Evolutionary conservation across 37 sponge, comb jelly and placozoan species (phyloP).

Genomic region (Ephydatia muelleri): DNA sequence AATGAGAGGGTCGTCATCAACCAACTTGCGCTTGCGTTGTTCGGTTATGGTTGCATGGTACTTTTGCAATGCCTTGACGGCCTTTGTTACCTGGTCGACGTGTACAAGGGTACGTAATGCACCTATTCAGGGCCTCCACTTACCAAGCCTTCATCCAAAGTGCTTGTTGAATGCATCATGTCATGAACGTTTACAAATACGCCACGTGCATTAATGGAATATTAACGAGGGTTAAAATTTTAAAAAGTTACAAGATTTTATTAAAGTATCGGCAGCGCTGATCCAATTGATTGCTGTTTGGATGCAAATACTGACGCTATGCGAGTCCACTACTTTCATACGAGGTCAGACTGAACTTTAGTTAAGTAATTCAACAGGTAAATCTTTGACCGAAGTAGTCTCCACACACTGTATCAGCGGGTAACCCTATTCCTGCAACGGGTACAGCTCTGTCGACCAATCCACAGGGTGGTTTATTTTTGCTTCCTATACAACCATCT

Average conservation of each 20-base stretch:
- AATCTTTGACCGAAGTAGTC: constrained; percentile 18
- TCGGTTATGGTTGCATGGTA: constrained; percentile 26
- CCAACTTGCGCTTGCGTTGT: constrained; percentile 33
- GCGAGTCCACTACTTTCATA: too few relatives aligned
- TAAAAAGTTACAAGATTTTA: too few relatives aligned
- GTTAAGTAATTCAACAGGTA: too few relatives aligned
- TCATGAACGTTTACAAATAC: neutral
- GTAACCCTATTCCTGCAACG: constrained; percentile 42
- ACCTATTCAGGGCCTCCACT: neutral
- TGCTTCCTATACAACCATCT: too few relatives aligned
- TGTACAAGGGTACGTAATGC: neutral
- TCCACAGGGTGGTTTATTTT: too few relatives aligned
- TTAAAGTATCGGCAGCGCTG: too few relatives aligned
- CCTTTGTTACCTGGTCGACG: constrained; percentile 52
- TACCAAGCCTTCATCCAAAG: constrained; percentile 6
- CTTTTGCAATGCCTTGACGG: constrained; percentile 66
- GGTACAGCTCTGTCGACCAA: constrained; percentile 43
- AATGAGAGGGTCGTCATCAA: constrained; percentile 53
- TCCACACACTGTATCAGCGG: constrained; percentile 13
- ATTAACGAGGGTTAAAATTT: neutral
- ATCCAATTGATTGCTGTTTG: too few relatives aligned
- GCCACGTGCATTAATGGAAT: neutral
- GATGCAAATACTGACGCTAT: too few relatives aligned
- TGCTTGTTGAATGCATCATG: neutral
- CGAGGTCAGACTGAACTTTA: too few relatives aligned